phyloP scores from a whole-genome alignment of 2,113 vertebrate genomes.

The Cnemophilus loriae region DNA sequence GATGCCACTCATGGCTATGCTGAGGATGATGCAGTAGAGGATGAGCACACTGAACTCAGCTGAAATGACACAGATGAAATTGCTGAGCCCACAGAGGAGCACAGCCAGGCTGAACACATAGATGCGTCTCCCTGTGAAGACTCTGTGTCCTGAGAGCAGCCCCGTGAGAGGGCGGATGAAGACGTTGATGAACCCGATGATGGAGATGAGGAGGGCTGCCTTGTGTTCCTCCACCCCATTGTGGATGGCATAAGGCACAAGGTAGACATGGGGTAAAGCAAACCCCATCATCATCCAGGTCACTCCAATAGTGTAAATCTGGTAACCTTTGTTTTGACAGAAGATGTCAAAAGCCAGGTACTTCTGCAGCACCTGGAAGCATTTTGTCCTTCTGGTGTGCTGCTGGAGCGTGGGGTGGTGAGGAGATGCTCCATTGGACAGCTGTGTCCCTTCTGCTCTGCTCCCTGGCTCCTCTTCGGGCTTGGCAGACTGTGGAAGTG shows the following conservation, averaged over 20 bases:
- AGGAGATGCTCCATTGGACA: background rate
- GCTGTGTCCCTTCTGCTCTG: background rate
- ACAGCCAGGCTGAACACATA: constrained; percentile 79
- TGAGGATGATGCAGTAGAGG: constrained; percentile 77
- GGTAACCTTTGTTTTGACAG: constrained; percentile 77
- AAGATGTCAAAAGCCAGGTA: constrained; percentile 92
- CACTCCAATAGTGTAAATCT: constrained; percentile 77
- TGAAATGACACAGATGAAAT: constrained; percentile 80
- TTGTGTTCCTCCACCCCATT: constrained; percentile 71
- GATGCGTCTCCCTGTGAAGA: constrained; percentile 76
- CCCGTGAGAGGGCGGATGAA: constrained; percentile 81
- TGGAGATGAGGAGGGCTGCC: constrained; percentile 84
- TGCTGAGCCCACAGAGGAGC: constrained; percentile 85
- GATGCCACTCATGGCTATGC: constrained; percentile 84
- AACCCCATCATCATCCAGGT: constrained; percentile 88
- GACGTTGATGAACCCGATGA: constrained; percentile 88
- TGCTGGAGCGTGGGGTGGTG: background rate
- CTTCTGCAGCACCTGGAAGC: constrained; percentile 52
- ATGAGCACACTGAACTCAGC: constrained; percentile 76
- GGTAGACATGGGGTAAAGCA: constrained; percentile 81
- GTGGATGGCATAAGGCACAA: constrained; percentile 85
- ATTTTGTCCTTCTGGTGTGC: background rate
- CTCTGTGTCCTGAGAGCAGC: constrained; percentile 72
- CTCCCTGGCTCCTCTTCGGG: background rate
- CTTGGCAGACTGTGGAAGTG: background rate